These are phyloP conservation scores for Amyelois transitella DNA, from an alignment of 1,140 invertebrate genomes.

Conservation along the genomic window DNA sequence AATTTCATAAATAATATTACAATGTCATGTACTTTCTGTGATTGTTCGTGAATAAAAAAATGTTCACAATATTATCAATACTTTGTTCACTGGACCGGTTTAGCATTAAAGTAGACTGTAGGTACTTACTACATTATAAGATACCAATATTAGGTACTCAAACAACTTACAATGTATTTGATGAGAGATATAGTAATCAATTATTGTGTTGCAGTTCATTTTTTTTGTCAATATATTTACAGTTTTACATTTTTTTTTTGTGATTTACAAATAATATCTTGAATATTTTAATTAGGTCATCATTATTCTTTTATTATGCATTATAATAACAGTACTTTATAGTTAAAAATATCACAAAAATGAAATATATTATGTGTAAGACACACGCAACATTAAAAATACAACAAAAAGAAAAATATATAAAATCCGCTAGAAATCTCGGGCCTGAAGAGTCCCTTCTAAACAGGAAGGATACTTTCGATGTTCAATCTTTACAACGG, in stretches of 20 bases:
- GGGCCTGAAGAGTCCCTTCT: constrained; percentile 71
- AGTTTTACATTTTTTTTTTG: constrained; percentile 75
- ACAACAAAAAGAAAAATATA: constrained; percentile 74
- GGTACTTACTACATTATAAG: constrained; percentile 63
- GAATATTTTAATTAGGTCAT: constrained; percentile 74
- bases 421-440: constrained; percentile 73
- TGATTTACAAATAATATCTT: constrained; percentile 75
- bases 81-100: constrained; percentile 73
- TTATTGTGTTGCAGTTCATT: constrained; percentile 71
- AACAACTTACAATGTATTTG: constrained; percentile 71
- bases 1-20: constrained; percentile 76
- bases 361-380: constrained; percentile 75
- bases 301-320: constrained; percentile 62
- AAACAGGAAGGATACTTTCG: constrained; percentile 76
- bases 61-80: constrained; percentile 73
- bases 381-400: constrained; percentile 74
- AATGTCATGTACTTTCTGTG: constrained; percentile 74
- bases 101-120: constrained; percentile 62
- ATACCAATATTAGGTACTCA: constrained; percentile 65
- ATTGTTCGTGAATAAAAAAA: constrained; percentile 74
- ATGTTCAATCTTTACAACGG: constrained; percentile 73
- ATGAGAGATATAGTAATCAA: constrained; percentile 66
- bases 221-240: constrained; percentile 75
- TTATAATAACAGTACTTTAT: constrained; percentile 74
- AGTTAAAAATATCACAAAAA: constrained; percentile 77